Conservation (phyloP, 2,113 vertebrate species). For the Pholis gunnellus region DNA sequence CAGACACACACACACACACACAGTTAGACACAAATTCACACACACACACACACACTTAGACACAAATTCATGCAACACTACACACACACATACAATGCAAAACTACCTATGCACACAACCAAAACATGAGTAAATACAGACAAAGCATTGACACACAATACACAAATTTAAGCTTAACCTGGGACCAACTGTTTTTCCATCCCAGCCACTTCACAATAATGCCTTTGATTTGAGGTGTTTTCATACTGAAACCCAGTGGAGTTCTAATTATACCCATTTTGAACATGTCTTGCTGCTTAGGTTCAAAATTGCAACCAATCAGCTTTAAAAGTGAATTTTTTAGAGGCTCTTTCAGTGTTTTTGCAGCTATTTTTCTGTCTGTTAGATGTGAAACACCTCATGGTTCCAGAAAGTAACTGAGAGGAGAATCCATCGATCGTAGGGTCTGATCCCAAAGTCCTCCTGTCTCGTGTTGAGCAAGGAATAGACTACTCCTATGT, state of each 20-base stretch:
- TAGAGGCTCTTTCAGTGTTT: neutral
- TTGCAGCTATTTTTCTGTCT: neutral
- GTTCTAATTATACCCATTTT: neutral
- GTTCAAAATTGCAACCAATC: neutral
- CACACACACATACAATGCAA: neutral
- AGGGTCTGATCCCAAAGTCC: neutral
- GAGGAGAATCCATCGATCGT: neutral
- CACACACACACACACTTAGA: neutral
- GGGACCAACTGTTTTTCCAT: neutral
- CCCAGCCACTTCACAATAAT: neutral
- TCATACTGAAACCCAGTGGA: neutral
- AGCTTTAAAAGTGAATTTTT: neutral
- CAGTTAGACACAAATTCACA: neutral
- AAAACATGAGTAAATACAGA: neutral
- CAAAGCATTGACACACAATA: neutral
- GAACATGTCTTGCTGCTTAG: neutral
- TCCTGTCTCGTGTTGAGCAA: neutral
- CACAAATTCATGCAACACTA: constrained; percentile 1
- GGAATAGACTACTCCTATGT: neutral
- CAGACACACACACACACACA: neutral
- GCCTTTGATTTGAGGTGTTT: neutral
- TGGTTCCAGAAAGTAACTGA: neutral
- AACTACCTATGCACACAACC: neutral
- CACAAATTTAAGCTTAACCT: neutral
- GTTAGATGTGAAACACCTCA: neutral